Conservation (phyloP, 2,888 invertebrate species). For the Melanophora roralis region DNA sequence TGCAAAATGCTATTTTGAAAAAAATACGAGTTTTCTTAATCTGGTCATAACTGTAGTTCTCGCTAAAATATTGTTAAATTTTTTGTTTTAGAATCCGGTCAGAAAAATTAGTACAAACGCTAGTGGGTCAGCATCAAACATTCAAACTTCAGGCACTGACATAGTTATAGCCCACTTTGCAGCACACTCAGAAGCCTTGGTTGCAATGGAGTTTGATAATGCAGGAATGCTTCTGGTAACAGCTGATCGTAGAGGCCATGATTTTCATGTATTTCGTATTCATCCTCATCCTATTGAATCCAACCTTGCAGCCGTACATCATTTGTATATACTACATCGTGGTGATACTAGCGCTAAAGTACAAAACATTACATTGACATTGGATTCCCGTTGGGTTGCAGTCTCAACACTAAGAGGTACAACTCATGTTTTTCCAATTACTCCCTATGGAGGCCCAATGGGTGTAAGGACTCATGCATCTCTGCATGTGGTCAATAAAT, state of each 20-base stretch:
- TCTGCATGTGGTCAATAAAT: constrained; percentile 93
- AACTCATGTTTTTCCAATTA: constrained; percentile 97
- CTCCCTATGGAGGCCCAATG: constrained; percentile 95
- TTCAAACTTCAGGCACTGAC: constrained; percentile 79
- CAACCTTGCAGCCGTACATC: constrained; percentile 92
- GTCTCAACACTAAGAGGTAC: constrained; percentile 97
- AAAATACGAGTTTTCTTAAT: no score
- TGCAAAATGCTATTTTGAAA: no score
- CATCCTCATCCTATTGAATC: constrained; percentile 95
- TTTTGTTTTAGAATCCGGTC: constrained; percentile 72
- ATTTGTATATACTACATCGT: constrained; percentile 94
- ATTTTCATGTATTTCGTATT: constrained; percentile 96
- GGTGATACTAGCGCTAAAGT: constrained; percentile 98
- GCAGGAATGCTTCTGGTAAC: constrained; percentile 93
- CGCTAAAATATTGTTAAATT: background rate
- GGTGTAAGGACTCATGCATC: constrained; percentile 96
- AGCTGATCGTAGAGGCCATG: constrained; percentile 94
- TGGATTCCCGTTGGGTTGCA: constrained; percentile 97
- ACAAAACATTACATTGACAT: constrained; percentile 93
- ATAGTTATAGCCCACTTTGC: constrained; percentile 91
- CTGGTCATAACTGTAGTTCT: no score
- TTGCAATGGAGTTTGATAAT: constrained; percentile 92
- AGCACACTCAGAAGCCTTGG: constrained; percentile 92
- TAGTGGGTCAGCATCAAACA: constrained; percentile 71
- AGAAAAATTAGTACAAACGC: constrained; percentile 76